Evolutionary conservation across 2,113 vertebrate species (phyloP).

Genomic region (Sylvilagus bachmani): DNA sequence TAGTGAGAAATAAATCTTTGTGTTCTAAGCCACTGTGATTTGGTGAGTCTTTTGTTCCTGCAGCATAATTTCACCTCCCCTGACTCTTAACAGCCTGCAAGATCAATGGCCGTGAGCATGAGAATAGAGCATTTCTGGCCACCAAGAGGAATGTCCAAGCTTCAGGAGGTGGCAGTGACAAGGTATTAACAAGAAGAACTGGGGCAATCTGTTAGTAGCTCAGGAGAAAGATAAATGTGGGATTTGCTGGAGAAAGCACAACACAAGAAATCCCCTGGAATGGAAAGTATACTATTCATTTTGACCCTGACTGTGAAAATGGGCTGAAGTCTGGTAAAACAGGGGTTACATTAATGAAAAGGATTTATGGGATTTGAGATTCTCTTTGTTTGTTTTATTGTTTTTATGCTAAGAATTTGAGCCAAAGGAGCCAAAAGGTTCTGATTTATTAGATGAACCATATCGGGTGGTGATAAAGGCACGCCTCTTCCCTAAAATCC

Average conservation of each 20-base stretch:
- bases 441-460: conserved; percentile 1
- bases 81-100: not conserved
- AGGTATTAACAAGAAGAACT: not conserved
- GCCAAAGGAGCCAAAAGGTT: not conserved
- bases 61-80: not conserved
- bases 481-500: not conserved
- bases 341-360: not conserved
- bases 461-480: not conserved
- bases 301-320: conserved; percentile 15
- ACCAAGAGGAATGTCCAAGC: not conserved
- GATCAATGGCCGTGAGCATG: not conserved
- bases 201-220: not conserved
- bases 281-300: not conserved
- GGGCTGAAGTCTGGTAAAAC: not conserved
- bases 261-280: not conserved
- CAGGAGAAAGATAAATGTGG: not conserved
- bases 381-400: not conserved
- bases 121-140: not conserved
- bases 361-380: not conserved
- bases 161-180: not conserved
- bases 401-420: not conserved
- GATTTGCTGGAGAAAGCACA: not conserved
- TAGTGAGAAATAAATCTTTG: not conserved
- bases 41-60: not conserved
- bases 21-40: not conserved